Conservation (phyloP, 2,888 invertebrate species). For the Leptopterna dolabrata region DNA sequence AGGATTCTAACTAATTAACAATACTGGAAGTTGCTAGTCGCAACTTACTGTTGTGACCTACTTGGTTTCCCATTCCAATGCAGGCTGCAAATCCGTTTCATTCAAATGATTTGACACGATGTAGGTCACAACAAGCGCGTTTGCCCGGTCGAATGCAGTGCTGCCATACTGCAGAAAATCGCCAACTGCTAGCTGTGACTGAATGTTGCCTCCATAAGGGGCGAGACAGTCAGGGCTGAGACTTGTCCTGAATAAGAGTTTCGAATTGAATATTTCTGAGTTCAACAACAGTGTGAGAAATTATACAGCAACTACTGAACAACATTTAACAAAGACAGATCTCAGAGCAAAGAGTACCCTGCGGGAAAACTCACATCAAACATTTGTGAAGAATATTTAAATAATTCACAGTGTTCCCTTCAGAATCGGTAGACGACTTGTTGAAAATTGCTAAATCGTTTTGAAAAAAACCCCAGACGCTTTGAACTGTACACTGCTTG, state of each 20-base stretch:
- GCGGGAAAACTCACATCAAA: slow-evolving; percentile 68
- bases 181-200: slow-evolving; percentile 86
- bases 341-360: too few species aligned
- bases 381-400: slow-evolving; percentile 70
- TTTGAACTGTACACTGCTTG: slow-evolving; percentile 83
- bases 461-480: slow-evolving; percentile 83
- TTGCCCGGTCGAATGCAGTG: slow-evolving; percentile 69
- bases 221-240: slow-evolving; percentile 78
- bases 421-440: slow-evolving; percentile 51
- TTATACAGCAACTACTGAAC: too few species aligned
- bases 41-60: slow-evolving; percentile 62
- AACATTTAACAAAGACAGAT: too few species aligned
- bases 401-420: slow-evolving; percentile 67
- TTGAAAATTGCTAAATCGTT: slow-evolving; percentile 71
- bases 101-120: slow-evolving; percentile 79
- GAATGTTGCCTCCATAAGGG: slow-evolving; percentile 87
- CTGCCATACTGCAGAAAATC: slow-evolving; percentile 74
- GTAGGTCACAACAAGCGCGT: slow-evolving; percentile 78
- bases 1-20: neutral
- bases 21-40: too few species aligned
- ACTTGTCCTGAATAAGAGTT: slow-evolving; percentile 69
- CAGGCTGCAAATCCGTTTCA: slow-evolving; percentile 71
- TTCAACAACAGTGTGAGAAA: too few species aligned
- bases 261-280: too few species aligned
- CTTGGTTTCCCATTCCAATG: slow-evolving; percentile 80